Evolutionary conservation across 2,113 vertebrate genomes (phyloP).

Genomic region (Hypocryptadius cinnamomeus): DNA sequence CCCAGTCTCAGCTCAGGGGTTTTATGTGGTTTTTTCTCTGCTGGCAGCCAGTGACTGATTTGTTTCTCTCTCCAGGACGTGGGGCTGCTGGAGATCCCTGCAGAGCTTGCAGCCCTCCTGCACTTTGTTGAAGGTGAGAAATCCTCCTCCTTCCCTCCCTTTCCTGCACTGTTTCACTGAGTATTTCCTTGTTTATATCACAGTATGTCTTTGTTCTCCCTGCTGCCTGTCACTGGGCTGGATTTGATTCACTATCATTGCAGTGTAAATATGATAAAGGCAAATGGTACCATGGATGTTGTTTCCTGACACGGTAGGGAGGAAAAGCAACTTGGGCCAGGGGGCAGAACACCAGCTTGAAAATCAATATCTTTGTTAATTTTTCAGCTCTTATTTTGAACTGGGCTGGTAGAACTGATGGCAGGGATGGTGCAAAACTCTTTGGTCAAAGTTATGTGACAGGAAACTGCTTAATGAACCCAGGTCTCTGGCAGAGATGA

Average conservation of each 20-base stretch:
- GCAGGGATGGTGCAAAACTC: background rate
- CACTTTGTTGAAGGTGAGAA: slow-evolving; percentile 71
- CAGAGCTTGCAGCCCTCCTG: slow-evolving; percentile 83
- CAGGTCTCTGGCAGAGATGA: background rate
- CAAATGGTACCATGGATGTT: background rate
- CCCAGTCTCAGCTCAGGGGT: background rate
- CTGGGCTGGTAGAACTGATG: background rate
- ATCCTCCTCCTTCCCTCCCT: background rate
- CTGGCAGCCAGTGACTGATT: background rate
- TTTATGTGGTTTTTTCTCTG: background rate
- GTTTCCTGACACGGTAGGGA: background rate
- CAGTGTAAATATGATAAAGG: background rate
- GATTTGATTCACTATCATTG: background rate
- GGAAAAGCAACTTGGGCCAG: background rate
- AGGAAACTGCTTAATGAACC: background rate
- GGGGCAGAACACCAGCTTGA: background rate
- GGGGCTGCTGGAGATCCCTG: slow-evolving; percentile 87
- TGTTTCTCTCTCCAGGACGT: slow-evolving; percentile 74
- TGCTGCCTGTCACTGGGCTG: background rate
- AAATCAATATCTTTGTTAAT: background rate
- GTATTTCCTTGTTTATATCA: background rate
- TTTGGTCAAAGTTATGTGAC: background rate
- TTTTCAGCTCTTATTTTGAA: background rate
- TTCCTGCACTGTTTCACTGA: background rate
- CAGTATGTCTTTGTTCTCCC: background rate